Evolutionary conservation across 2,888 invertebrate species (phyloP), one percentile per base, ranked within the genome.

Genomic region (Chloroclystis v-ata): DNA sequence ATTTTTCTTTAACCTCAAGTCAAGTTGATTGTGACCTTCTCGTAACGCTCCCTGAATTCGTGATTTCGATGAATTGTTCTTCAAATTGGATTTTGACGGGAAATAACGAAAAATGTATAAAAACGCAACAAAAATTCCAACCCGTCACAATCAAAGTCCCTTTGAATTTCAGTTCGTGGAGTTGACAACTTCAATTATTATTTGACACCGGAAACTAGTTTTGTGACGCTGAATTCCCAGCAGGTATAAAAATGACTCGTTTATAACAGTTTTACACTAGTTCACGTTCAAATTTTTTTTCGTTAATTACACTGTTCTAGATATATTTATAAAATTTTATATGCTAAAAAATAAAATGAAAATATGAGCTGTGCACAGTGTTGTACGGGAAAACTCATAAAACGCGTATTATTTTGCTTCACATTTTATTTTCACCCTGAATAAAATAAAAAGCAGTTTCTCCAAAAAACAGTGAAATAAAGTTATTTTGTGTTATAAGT

Each of bases 71-170:
- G 37, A 24, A 45, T 51, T 51, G 47, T 45, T 49, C 32, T 28
- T 13, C 37, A 32, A 40, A 56, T 53, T 56, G 50, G 39, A 39
- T 56, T 49, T 51, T 42, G 28, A 43, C 45, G 37, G 43, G 52
- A 52, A 55, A 46, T 6, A 6, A 33, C 28, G 39, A 38, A 49
- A 11, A 13, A 14, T 6, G 8, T 16, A 12, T 8, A 11, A 46
- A 45, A 46, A 29, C 12, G n/a, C 3, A 14, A 33, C 24, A 35
- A 39, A 37, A 29, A n/a, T n/a, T 10, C 10, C 10, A 20, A 14
- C 11, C 33, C 16, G 20, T 20, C 20, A 20, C 20, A 35, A 35
- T 20, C 35, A 35, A 26, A 26, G 3, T 8, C 8, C 20, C 1
- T 10, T 35, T 6, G 20, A 35, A 14, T 16, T 6, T 10, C 16